Conservation (phyloP, 2,888 invertebrate species). For the Drosophila recens region DNA sequence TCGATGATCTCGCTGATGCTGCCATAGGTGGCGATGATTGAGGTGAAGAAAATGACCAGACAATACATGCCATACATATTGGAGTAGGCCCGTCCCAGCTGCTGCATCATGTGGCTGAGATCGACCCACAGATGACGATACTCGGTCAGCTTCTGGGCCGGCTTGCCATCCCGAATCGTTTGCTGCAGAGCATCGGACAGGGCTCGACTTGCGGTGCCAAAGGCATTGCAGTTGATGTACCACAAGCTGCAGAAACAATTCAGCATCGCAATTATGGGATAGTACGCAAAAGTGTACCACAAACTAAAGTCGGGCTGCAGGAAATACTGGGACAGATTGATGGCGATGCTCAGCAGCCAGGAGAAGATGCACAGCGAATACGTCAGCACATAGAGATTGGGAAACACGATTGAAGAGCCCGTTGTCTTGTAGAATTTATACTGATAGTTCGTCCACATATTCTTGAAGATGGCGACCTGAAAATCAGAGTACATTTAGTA, state of each 20-base stretch:
- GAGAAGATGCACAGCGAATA: slow-evolving; percentile 89
- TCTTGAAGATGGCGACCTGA: slow-evolving; percentile 91
- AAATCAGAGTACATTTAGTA: background rate
- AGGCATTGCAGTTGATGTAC: slow-evolving; percentile 89
- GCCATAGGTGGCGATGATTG: slow-evolving; percentile 90
- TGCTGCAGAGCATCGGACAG: slow-evolving; percentile 88
- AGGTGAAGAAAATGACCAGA: slow-evolving; percentile 90
- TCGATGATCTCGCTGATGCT: slow-evolving; percentile 90
- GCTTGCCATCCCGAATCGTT: slow-evolving; percentile 88
- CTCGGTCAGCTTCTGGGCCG: slow-evolving; percentile 88
- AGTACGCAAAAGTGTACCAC: slow-evolving; percentile 91
- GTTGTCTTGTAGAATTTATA: slow-evolving; percentile 85
- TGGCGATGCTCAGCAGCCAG: slow-evolving; percentile 88
- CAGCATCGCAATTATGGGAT: slow-evolving; percentile 90
- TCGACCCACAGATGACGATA: slow-evolving; percentile 90
- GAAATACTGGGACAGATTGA: slow-evolving; percentile 90
- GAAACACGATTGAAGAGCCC: slow-evolving; percentile 88
- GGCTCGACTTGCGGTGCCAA: slow-evolving; percentile 89
- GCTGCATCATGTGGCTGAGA: slow-evolving; percentile 92
- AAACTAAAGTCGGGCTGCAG: slow-evolving; percentile 90
- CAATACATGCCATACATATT: slow-evolving; percentile 92
- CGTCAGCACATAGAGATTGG: slow-evolving; percentile 88
- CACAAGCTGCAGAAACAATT: slow-evolving; percentile 90
- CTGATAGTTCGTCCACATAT: slow-evolving; percentile 92
- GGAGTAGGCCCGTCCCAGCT: slow-evolving; percentile 90